Conservation (phyloP, 2,113 vertebrate genomes). For the Crotalus viridis region DNA sequence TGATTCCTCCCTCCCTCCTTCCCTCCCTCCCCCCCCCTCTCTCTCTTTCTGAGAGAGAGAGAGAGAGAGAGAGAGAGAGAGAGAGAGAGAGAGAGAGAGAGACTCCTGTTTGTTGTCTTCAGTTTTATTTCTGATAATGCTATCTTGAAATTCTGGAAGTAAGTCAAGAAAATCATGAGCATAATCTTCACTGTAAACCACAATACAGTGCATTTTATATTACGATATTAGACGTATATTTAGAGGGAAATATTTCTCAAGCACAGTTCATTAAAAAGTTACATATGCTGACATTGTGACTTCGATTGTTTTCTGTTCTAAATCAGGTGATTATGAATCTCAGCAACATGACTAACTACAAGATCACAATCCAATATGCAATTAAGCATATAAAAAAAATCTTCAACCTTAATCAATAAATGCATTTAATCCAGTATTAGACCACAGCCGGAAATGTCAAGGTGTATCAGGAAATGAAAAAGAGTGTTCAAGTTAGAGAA, state of each 20-base stretch:
- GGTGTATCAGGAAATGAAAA: background rate
- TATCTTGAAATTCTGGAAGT: background rate
- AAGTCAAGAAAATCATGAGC: background rate
- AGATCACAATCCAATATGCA: background rate
- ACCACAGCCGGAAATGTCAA: background rate
- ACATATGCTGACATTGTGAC: background rate
- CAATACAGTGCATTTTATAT: background rate
- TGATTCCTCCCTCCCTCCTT: fast-evolving
- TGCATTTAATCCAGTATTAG: background rate
- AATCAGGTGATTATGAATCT: background rate
- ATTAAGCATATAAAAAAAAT: background rate
- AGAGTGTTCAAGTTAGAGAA: background rate
- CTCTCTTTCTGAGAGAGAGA: too few species aligned
- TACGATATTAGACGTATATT: background rate
- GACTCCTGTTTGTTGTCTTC: background rate
- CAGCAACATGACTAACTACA: background rate
- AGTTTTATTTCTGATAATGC: background rate
- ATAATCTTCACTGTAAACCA: background rate
- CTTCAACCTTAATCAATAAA: background rate
- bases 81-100: background rate
- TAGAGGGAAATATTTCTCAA: background rate
- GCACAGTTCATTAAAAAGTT: background rate
- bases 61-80: background rate
- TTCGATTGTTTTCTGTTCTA: background rate
- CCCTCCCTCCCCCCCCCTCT: too few species aligned